phyloP scores from a whole-genome alignment of 2,888 invertebrate species.

The Octodonta nipae region DNA sequence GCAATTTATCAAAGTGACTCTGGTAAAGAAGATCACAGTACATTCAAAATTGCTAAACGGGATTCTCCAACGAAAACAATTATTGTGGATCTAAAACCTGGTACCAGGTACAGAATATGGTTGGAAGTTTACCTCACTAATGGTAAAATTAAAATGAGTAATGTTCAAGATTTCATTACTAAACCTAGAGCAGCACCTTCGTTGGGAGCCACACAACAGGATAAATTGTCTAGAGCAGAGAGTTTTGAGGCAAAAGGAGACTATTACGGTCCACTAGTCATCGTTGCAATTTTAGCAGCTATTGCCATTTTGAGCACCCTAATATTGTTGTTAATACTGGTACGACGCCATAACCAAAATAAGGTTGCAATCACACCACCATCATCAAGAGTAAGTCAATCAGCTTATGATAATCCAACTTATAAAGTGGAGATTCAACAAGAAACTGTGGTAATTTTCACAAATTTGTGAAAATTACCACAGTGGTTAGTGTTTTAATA shows the following conservation, averaged over 20 bases:
- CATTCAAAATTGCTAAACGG: slow-evolving; percentile 61
- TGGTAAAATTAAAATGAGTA: slow-evolving; percentile 79
- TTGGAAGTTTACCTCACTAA: slow-evolving; percentile 79
- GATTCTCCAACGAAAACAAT: slow-evolving; percentile 54
- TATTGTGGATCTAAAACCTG: slow-evolving; percentile 58
- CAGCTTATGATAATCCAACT: slow-evolving; percentile 86
- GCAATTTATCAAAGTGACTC: slow-evolving; percentile 68
- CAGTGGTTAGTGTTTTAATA: no score
- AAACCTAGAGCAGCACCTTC: slow-evolving; percentile 52
- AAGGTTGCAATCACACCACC: slow-evolving; percentile 72
- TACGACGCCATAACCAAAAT: slow-evolving; percentile 55
- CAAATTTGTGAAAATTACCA: no score
- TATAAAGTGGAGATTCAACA: slow-evolving; percentile 88
- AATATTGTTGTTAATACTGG: slow-evolving; percentile 63
- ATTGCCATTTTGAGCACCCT: slow-evolving; percentile 71
- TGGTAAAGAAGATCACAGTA: slow-evolving; percentile 58
- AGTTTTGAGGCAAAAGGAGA: slow-evolving; percentile 49
- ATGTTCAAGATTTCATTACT: slow-evolving; percentile 76
- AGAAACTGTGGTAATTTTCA: slow-evolving; percentile 87
- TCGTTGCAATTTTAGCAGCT: slow-evolving; percentile 76
- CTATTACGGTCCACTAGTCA: slow-evolving; percentile 79
- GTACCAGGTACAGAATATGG: slow-evolving; percentile 77
- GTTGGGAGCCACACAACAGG: slow-evolving; percentile 40
- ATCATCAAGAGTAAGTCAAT: slow-evolving; percentile 69
- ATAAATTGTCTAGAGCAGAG: slow-evolving; percentile 36